Evolutionary conservation across 2,888 invertebrate species (phyloP), one percentile per base, ranked within the genome.

Genomic region (Meandrusa payeni): DNA sequence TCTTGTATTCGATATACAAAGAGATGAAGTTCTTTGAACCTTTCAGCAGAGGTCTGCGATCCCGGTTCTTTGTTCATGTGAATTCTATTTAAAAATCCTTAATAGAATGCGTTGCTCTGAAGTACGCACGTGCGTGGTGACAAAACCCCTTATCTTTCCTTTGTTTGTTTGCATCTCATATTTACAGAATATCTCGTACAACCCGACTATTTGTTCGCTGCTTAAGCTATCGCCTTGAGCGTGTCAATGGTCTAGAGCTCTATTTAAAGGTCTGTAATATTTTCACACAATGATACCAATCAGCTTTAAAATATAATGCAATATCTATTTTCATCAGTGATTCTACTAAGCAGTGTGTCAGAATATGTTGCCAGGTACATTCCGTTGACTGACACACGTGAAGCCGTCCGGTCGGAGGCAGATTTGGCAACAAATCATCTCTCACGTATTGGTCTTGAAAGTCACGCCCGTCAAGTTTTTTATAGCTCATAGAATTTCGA

Each of bases 81-180:
- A 48, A 41, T 48, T 48, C 54, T 59, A 47, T 66, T 64, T 61
- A 57, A 42, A 61, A 53, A 55, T 50, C 54, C 48, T 48, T 52
- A 52, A 55, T 48, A 53, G 42, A 48, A 55, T n/a, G 54, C 43
- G 57, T 51, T 59, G 58, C 62, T 66, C 57, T 61, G 60, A 74
- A 73, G 69, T 64, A 76, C 64, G 67, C 78, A 76, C 75, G 75
- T 79, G 77, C 66, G 61, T 68, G 46, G 60, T 64, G 62, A 75
- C 67, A 70, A 67, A 69, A 66, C 61, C 51, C n/a, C 63, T 76
- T 74, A 58, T 66, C 57, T 55, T 57, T 59, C 61, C 69, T 71
- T 70, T 76, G 70, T 77, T 66, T 65, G 58, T 54, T 39, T 50
- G 57, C 37, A 37, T 48, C 38, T 43, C 34, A 33, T 45, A 33